phyloP scores from a whole-genome alignment of 2,888 invertebrate genomes.

The Apamea monoglypha region DNA sequence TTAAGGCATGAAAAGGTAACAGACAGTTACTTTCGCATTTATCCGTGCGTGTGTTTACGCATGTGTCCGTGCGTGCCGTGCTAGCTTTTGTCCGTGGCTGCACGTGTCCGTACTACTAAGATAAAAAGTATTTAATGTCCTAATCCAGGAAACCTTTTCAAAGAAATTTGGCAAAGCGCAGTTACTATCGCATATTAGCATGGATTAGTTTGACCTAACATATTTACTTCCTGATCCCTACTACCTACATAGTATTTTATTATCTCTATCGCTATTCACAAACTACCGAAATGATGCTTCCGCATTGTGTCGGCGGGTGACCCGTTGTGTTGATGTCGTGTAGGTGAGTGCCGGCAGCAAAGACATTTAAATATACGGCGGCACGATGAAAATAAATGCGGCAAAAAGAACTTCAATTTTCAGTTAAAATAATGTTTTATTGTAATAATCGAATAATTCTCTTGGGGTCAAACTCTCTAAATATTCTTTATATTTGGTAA shows the following conservation, averaged over 20 bases:
- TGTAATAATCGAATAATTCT: constrained; percentile 79
- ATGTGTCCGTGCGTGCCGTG: too few species aligned
- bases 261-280: neutral
- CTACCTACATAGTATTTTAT: neutral
- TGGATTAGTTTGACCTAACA: neutral
- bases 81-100: too few species aligned
- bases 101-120: too few species aligned
- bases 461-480: constrained; percentile 78
- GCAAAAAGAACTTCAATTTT: constrained; percentile 7
- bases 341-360: neutral
- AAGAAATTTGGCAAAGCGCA: too few species aligned
- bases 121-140: too few species aligned
- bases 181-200: too few species aligned
- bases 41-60: too few species aligned
- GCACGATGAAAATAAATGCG: neutral
- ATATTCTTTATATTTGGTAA: constrained; percentile 79
- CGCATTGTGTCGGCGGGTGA: neutral
- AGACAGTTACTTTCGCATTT: too few species aligned
- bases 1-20: too few species aligned
- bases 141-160: too few species aligned
- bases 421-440: constrained; percentile 64
- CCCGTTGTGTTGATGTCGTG: neutral
- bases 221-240: neutral
- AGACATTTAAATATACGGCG: neutral
- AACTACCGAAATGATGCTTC: neutral